phyloP scores from a whole-genome alignment of 2,888 invertebrate species.

The Octodonta nipae region DNA sequence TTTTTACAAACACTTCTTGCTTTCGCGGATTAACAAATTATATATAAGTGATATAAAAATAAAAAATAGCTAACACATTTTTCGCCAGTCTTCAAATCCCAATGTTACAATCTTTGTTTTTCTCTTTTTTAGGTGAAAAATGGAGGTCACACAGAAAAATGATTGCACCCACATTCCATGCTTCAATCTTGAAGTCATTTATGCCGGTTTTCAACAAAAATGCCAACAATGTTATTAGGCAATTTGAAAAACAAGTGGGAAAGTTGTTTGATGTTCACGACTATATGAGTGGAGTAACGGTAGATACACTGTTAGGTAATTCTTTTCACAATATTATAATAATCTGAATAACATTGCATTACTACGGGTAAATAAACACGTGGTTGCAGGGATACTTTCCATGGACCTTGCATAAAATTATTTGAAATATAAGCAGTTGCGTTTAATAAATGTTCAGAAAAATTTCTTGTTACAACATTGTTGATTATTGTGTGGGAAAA shows the following conservation, averaged over 20 bases:
- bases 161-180: slow-evolving; percentile 41
- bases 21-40: no score
- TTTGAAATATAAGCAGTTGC: slow-evolving; percentile 49
- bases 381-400: slow-evolving; percentile 67
- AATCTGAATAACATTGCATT: slow-evolving; percentile 73
- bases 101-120: background rate
- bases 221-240: slow-evolving; percentile 32
- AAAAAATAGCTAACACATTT: no score
- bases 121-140: slow-evolving; percentile 32
- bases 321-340: no score
- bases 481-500: slow-evolving; percentile 58
- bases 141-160: slow-evolving; percentile 40
- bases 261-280: slow-evolving; percentile 40
- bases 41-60: no score
- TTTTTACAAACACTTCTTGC: no score
- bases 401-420: slow-evolving; percentile 58
- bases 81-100: no score
- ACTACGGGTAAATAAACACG: slow-evolving; percentile 59
- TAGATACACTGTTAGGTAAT: slow-evolving; percentile 39
- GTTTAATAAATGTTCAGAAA: slow-evolving; percentile 56
- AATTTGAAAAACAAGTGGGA: slow-evolving; percentile 32
- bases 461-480: slow-evolving; percentile 51
- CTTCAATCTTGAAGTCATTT: slow-evolving; percentile 39
- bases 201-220: slow-evolving; percentile 40
- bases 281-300: slow-evolving; percentile 38